Percentiles rank a stretch among this genome's conserved stretches.
phyloP scores from a whole-genome alignment of 2,113 vertebrate genomes.

The Ardeotis arabs region DNA sequence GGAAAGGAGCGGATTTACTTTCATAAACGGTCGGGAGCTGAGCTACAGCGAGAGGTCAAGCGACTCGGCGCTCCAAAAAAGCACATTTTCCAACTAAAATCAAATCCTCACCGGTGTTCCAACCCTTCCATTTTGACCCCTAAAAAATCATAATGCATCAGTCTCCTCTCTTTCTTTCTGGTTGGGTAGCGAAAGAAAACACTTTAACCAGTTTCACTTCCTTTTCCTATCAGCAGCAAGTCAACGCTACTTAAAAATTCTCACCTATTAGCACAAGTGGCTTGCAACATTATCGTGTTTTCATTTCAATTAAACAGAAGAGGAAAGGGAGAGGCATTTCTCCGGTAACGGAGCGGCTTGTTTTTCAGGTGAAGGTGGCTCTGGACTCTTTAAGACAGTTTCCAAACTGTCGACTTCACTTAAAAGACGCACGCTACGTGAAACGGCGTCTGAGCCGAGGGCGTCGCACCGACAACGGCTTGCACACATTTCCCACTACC shows the following conservation, averaged over 20 bases:
- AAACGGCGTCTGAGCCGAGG: neutral
- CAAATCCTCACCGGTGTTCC: neutral
- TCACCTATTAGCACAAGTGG: neutral
- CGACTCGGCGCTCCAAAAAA: neutral
- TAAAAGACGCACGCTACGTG: neutral
- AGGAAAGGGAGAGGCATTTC: neutral
- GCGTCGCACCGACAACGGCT: fast-evolving
- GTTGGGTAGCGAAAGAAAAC: neutral
- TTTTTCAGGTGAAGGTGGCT: neutral
- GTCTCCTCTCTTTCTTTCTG: neutral
- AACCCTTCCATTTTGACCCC: neutral
- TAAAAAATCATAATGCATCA: neutral
- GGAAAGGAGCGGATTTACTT: neutral
- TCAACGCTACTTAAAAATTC: neutral
- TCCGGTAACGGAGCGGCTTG: neutral
- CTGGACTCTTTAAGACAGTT: neutral
- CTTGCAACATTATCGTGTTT: neutral
- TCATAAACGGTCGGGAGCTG: neutral
- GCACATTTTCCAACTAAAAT: neutral
- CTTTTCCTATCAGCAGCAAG: neutral
- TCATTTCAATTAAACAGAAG: neutral
- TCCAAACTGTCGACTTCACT: neutral
- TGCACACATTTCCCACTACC: neutral
- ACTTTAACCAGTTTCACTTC: neutral
- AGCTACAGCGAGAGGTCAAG: neutral